Evolutionary conservation across 1,140 invertebrate genomes (phyloP).

Genomic region (Drosophila carrolli): DNA sequence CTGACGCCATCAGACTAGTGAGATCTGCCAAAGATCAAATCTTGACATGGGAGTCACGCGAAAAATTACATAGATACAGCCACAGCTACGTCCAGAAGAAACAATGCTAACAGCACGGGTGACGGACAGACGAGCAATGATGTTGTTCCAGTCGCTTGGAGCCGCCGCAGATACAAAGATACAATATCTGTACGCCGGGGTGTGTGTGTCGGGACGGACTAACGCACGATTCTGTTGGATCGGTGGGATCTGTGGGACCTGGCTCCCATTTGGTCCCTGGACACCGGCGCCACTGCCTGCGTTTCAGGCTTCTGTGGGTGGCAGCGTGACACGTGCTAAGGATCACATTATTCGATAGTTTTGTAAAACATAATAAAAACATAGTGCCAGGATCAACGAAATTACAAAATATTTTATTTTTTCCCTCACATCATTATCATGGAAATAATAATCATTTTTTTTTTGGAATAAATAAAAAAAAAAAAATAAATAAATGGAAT

Average conservation of each 20-base stretch:
- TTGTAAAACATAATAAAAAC: too few species aligned
- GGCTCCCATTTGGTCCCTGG: conserved; percentile 40
- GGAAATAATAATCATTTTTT: too few species aligned
- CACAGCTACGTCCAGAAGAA: conserved; percentile 21
- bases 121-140: conserved; percentile 47
- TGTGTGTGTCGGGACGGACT: conserved; percentile 44
- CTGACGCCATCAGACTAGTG: conserved; percentile 31
- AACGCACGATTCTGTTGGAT: conserved; percentile 58
- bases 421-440: too few species aligned
- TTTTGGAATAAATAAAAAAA: too few species aligned
- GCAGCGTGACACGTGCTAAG: conserved; percentile 19
- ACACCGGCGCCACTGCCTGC: conserved; percentile 45
- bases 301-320: conserved; percentile 13
- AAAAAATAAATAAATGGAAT: too few species aligned
- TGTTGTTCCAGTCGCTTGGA: conserved; percentile 44
- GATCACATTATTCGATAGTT: neutral
- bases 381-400: too few species aligned
- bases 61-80: conserved; percentile 53
- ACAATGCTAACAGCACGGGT: conserved; percentile 40
- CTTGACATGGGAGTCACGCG: conserved; percentile 71
- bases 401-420: too few species aligned
- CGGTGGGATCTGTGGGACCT: conserved; percentile 14
- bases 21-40: conserved; percentile 63
- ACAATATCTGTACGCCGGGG: conserved; percentile 8
- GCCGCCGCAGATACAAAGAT: conserved; percentile 14